Conservation (phyloP, 2,113 vertebrate genomes). For the Microtus ochrogaster region DNA sequence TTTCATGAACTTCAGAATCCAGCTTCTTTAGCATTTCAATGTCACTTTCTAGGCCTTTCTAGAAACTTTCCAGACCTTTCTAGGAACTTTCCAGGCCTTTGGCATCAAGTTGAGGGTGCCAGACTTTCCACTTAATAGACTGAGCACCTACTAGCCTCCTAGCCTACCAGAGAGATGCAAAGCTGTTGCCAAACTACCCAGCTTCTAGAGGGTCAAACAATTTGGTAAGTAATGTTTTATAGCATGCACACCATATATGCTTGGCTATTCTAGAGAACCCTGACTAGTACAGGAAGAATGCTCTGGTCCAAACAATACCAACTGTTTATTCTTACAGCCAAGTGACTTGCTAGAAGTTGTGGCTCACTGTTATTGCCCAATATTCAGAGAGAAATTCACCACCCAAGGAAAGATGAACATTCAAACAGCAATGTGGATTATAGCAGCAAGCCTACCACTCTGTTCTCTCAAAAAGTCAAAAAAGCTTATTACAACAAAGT, state of each 20-base stretch:
- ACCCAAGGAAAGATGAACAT: background rate
- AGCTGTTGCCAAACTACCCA: no score
- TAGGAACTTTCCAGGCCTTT: background rate
- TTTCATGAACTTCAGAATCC: background rate
- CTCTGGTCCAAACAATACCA: background rate
- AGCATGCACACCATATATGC: background rate
- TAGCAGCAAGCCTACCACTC: background rate
- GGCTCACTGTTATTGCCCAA: background rate
- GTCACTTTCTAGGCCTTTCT: background rate
- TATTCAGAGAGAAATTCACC: background rate
- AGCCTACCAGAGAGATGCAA: background rate
- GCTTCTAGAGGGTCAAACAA: background rate
- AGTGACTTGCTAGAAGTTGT: background rate
- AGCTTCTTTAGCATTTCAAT: background rate
- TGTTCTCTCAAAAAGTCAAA: background rate
- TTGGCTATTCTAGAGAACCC: background rate
- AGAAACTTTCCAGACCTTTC: background rate
- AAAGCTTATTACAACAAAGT: background rate
- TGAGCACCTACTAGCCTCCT: background rate
- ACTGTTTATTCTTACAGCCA: accelerated
- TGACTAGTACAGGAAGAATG: background rate
- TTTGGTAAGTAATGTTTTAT: background rate
- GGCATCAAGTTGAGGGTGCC: no score
- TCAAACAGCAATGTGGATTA: background rate
- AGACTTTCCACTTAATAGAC: background rate